Percentiles rank a stretch among this genome's conserved stretches.
Evolutionary conservation across 1,140 invertebrate species (phyloP).

Genomic region (Rhysida immarginata): DNA sequence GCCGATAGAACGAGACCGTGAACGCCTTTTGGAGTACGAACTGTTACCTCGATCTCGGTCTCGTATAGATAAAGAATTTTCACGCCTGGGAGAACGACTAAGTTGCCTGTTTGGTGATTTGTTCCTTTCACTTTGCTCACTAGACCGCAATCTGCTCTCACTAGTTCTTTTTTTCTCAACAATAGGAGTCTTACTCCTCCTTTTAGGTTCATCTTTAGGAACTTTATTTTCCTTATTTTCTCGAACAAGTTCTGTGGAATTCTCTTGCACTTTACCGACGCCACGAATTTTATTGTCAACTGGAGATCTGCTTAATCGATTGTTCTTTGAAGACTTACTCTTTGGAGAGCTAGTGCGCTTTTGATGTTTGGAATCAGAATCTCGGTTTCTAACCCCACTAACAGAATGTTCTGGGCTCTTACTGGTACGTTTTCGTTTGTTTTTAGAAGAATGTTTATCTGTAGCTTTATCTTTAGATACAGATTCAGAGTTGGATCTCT

Average conservation of each 20-base stretch:
- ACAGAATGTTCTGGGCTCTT: background rate
- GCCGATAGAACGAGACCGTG: background rate
- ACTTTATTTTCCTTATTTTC: slow-evolving; percentile 1
- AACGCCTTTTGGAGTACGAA: no score
- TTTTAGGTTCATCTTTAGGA: background rate
- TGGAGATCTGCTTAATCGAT: background rate
- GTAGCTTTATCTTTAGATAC: background rate
- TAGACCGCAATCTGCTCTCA: background rate
- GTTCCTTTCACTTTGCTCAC: background rate
- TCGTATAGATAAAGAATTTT: background rate
- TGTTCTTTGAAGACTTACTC: background rate
- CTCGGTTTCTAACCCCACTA: background rate
- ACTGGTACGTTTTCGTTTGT: background rate
- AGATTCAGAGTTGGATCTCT: background rate
- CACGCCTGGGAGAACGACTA: background rate
- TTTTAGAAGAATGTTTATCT: background rate
- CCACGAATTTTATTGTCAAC: background rate
- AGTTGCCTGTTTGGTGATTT: background rate
- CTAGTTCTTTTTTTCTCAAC: background rate
- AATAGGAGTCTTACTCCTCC: background rate
- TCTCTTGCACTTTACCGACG: background rate
- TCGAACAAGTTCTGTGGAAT: background rate
- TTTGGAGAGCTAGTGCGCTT: background rate
- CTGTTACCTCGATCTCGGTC: no score
- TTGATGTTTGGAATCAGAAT: background rate